phyloP scores from a whole-genome alignment of 2,888 invertebrate genomes.

The Dynastes grantii region DNA sequence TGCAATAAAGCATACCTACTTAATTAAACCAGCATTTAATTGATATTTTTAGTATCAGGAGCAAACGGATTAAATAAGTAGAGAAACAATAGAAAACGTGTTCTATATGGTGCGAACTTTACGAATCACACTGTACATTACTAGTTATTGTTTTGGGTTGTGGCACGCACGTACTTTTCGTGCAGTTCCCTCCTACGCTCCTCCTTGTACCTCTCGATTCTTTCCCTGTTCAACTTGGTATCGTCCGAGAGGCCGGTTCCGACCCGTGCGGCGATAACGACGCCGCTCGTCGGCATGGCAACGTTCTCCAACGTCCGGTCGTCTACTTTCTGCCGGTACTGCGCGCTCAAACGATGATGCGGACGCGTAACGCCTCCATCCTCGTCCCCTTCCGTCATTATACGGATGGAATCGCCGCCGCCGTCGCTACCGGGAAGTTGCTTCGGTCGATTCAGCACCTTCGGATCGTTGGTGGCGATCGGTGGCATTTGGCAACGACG shows the following conservation, averaged over 20 bases:
- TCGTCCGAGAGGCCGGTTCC: conserved; percentile 59
- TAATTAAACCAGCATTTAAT: no score
- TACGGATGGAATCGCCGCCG: conserved; percentile 47
- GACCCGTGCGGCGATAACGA: not conserved
- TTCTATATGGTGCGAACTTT: not conserved
- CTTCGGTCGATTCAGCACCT: conserved; percentile 75
- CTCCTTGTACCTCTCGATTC: conserved; percentile 93
- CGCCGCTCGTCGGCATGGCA: not conserved
- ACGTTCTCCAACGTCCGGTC: not conserved
- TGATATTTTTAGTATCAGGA: no score
- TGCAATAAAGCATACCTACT: no score
- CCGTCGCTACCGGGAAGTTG: conserved; percentile 69
- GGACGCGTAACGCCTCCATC: not conserved
- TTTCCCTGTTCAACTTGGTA: conserved; percentile 79
- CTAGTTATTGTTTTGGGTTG: no score
- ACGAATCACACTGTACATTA: no score
- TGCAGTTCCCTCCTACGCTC: conserved; percentile 88
- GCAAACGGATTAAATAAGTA: not conserved
- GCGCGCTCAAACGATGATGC: not conserved
- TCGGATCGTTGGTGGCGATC: conserved; percentile 63
- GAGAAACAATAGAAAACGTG: no score
- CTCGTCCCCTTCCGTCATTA: conserved; percentile 36
- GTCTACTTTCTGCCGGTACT: no score
- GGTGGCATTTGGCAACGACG: not conserved
- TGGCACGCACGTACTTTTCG: conserved; percentile 74